Evolutionary conservation across 2,888 invertebrate species (phyloP), one percentile per base, ranked within the genome.

Genomic region (Chymomyza amoena): DNA sequence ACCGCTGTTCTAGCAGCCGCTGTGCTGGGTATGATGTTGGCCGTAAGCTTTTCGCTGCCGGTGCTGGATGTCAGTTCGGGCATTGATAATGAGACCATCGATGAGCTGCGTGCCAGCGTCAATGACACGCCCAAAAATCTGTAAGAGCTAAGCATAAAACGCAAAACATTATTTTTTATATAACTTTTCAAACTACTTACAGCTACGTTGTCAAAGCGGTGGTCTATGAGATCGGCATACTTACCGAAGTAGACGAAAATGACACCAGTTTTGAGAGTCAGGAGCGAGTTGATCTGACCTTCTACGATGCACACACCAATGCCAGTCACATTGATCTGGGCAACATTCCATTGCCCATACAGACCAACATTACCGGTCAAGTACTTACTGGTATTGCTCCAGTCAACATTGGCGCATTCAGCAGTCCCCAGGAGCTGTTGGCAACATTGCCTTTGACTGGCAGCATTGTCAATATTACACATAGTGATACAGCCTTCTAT

Each of bases 211-310:
- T 94, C 68, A 93, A 92, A 80, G 93, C 93, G 0, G 91, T 93
- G 6, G 93, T 94, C 51, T 94, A 94, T 77, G 94, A 94, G 91
- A 92, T 94, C 77, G 94, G 94, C 68, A 93, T 94, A 75, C 89
- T 94, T 39, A 93, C 94, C 4, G 93, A 94, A 72, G 92, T 92
- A 45, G 92, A 91, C 71, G 92, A 92, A 56, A 92, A 92, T 20
- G 91, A 91, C 10, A 91, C 91, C 15, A 90, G 89, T 45, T 90
- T 91, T 66, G 91, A 91, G 73, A 90, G 93, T 6, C 92, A 93
- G 68, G 93, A 93, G 82, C 92, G 93, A 70, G 92, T 93, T 0
- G 93, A 93, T 79, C 81, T 93, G 51, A 93, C 93, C 25, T 93
- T 93, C 86, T 93, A 91, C 76, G 92, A 93, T 79, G 92, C 93